Percentiles rank a stretch among this genome's conserved stretches.
Conservation (phyloP, 2,888 invertebrate genomes). For the Hirtodrosophila confusa region DNA sequence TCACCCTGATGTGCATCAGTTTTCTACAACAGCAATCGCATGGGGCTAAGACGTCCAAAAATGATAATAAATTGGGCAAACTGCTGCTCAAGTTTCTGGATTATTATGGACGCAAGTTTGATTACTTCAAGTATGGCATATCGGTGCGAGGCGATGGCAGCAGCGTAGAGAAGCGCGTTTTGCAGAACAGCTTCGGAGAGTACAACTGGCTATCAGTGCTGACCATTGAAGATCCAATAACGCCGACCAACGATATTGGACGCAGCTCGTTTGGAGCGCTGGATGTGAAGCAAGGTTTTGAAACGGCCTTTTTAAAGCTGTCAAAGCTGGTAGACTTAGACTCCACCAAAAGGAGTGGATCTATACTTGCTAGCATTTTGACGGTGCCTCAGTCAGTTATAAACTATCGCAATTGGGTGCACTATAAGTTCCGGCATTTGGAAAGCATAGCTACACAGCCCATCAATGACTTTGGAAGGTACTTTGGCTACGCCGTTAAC, state of each 20-base stretch:
- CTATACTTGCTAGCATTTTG: conserved; percentile 51
- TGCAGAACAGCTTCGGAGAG: conserved; percentile 23
- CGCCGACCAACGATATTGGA: conserved; percentile 66
- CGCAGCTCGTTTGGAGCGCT: conserved; percentile 61
- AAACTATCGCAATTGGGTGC: conserved; percentile 60
- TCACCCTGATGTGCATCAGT: conserved; percentile 65
- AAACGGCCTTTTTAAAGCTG: conserved; percentile 49
- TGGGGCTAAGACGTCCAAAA: conserved; percentile 10
- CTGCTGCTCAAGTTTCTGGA: conserved; percentile 65
- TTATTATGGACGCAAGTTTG: conserved; percentile 70
- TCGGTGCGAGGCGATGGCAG: conserved; percentile 42
- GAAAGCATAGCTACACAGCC: neutral
- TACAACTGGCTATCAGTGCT: conserved; percentile 56
- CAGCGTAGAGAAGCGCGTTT: conserved; percentile 42
- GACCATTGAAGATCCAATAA: conserved; percentile 69
- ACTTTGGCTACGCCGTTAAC: conserved; percentile 12
- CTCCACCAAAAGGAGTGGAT: conserved; percentile 42
- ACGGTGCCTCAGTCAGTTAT: conserved; percentile 49
- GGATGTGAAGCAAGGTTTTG: conserved; percentile 52
- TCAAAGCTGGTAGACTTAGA: conserved; percentile 62
- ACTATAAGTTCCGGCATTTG: conserved; percentile 48
- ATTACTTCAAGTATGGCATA: conserved; percentile 57
- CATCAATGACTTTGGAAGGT: neutral
- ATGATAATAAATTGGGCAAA: conserved; percentile 52
- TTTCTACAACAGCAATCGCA: conserved; percentile 49